Base-by-base conservation (phyloP, 2,888 invertebrate species). In the Acronicta aceris region DNA sequence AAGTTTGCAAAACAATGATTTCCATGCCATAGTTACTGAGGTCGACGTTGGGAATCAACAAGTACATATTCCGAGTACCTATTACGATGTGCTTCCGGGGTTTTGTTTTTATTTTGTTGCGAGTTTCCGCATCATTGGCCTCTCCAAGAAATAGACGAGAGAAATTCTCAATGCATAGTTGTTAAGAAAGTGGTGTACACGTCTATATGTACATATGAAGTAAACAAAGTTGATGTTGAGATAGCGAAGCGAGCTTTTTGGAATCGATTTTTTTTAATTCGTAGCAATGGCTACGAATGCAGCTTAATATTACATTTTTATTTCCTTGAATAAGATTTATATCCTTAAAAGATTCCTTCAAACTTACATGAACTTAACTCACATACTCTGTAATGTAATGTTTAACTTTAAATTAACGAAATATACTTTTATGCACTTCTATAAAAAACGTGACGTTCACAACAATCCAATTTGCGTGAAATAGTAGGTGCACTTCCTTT, bases 381-480 rank as follows among this genome's bases (percentile, higher is more conserved):
- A n/a, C n/a, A n/a, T n/a, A n/a, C n/a, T n/a, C n/a, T n/a, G n/a
- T n/a, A n/a, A n/a, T n/a, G n/a, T n/a, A n/a, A n/a, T n/a, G n/a
- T n/a, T n/a, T n/a, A n/a, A n/a, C n/a, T n/a, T n/a, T n/a, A n/a
- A n/a, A n/a, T n/a, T n/a, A n/a, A n/a, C n/a, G n/a, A n/a, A n/a
- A n/a, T n/a, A n/a, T n/a, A n/a, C n/a, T n/a, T n/a, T n/a, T n/a
- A n/a, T n/a, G n/a, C n/a, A n/a, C n/a, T n/a, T n/a, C n/a, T n/a
- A n/a, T n/a, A n/a, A 56, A 65, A 68, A 73, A 66, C 45, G 57
- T 65, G 43, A 54, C 46, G 51, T 69, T 72, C 59, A 60, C 64
- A 74, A 66, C 65, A 70, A 70, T 72, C 54, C 60, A 74, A 79
- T 77, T 76, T 74, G 60, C 60, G 59, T 72, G 61, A 61, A 72